Evolutionary conservation across 2,113 vertebrate genomes (phyloP), one percentile per base, ranked within the genome.

Genomic region (Tetrax tetrax): DNA sequence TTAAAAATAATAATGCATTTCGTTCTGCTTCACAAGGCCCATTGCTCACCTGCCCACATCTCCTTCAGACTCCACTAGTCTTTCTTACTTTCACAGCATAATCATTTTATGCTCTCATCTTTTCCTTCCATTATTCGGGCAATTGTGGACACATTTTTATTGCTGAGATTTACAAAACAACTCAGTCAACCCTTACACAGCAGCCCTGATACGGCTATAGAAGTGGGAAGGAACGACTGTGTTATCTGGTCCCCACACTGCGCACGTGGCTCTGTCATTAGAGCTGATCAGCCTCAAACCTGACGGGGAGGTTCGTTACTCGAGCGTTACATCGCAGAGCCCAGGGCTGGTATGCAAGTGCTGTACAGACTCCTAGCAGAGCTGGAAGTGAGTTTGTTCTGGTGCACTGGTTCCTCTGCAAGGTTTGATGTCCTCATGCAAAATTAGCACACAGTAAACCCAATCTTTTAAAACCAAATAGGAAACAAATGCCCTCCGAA

Each of bases 1-100:
- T 97, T 97, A 96, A 95, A 97, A 95, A 93, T 97, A 96, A 97
- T 95, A 97, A 97, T 78, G 96, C 86, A 90, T 82, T 97, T 87
- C 5, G 63, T 97, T 97, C 96, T 96, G 96, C 96, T 91, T 94
- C 95, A 96, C 74, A 47, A 56, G 95, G 83, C 60, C 64, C 91
- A 91, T 81, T 94, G 90, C 91, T 97, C 87, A 95, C 89, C 93
- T 95, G 93, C 93, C 72, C 86, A 64, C 89, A 82, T 91, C 92
- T 93, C 94, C 87, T 92, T 96, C 91, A 96, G 75, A 88, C 83
- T 92, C 43, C 54, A 68, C 80, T 59, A 70, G 89, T 93, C 88
- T 37, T 94, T 75, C 54, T 95, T 94, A 86, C 91, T 96, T 82
- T 89, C 81, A 89, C 77, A 63, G 78, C 35, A 24, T 47, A 95